Base-by-base conservation (phyloP, 1,140 invertebrate genomes). In the Dysdera silvatica region DNA sequence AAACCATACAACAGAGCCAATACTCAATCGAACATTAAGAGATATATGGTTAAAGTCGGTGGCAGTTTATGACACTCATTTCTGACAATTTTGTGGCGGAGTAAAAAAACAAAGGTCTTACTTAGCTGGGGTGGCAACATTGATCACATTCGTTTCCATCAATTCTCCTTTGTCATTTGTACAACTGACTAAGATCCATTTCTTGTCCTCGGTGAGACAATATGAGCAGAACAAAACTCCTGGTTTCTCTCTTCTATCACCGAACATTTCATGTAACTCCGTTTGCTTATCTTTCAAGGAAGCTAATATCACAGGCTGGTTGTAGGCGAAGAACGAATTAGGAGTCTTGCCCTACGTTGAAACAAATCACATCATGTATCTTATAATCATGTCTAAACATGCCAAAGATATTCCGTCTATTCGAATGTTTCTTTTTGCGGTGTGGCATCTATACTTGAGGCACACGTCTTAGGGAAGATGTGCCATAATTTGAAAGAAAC, bases 121-220 rank as follows among this genome's bases (percentile, higher is more conserved):
- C 61, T 49, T 57, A n/a, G 95, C 90, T 2, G 93, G 92, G 69
- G 98, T 88, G 72, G 95, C 88, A 67, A 98, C 91, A 74, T 96
- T 97, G 67, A 99, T 96, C 47, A 88, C 85, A 48, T 86, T 83
- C 28, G 87, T 96, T 73, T 98, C 94, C 55, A 95, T 83, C 66
- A 98, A 82, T 76, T 97, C 92, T 14, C 96, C 96, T 47, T 88
- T 82, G 68, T 95, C 91, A 75, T 99, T 96, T 0, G 91, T 97
- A 18, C 89, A 91, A 1, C 90, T 85, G 4, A 91, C 95, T 63
- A 98, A 77, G 47, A 99, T 79, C 86, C 88, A 98, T 51, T 89
- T 85, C 76, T 98, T 94, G 79, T 98, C 94, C 78, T 95, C 93
- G 37, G 90, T 92, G 47, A 99, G 80, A 75, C 96, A 99, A 78